Percentiles rank a stretch among this genome's conserved stretches.
phyloP scores from a whole-genome alignment of 2,888 invertebrate species.

The Tetranychus piercei region DNA sequence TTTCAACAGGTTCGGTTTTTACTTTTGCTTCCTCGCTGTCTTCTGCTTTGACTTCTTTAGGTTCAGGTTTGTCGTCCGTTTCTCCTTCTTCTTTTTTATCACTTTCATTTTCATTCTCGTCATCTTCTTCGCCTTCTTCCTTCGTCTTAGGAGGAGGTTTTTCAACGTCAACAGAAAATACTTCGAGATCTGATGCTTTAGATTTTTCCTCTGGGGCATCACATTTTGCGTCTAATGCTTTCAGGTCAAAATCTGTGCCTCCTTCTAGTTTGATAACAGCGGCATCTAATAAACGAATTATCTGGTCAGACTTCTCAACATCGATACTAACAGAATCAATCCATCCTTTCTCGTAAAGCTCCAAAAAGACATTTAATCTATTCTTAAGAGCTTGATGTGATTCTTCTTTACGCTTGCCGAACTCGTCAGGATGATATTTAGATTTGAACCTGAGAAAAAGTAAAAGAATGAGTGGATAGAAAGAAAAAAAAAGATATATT shows the following conservation, averaged over 20 bases:
- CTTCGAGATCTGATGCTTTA: constrained; percentile 20
- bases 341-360: constrained; percentile 48
- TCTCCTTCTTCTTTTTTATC: constrained; percentile 16
- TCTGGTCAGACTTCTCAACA: constrained; percentile 50
- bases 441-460: constrained; percentile 67
- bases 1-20: constrained; percentile 16
- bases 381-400: constrained; percentile 60
- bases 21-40: background rate
- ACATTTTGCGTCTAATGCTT: constrained; percentile 47
- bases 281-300: constrained; percentile 75
- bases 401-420: constrained; percentile 68
- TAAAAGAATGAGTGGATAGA: constrained; percentile 3
- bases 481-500: constrained; percentile 4
- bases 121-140: constrained; percentile 21
- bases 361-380: constrained; percentile 70
- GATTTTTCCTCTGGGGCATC: constrained; percentile 23
- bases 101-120: constrained; percentile 30
- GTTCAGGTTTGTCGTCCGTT: constrained; percentile 19
- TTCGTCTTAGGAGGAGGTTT: constrained; percentile 7
- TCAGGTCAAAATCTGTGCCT: constrained; percentile 53
- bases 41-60: constrained; percentile 13
- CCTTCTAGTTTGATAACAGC: constrained; percentile 93
- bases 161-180: constrained; percentile 23
- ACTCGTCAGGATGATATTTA: constrained; percentile 96
- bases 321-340: constrained; percentile 64